Percentiles rank a stretch among this genome's conserved stretches.
These are phyloP conservation scores for Meriones psammophilus DNA, from an alignment of 2,797 vertebrate genomes.

Conservation along the genomic window DNA sequence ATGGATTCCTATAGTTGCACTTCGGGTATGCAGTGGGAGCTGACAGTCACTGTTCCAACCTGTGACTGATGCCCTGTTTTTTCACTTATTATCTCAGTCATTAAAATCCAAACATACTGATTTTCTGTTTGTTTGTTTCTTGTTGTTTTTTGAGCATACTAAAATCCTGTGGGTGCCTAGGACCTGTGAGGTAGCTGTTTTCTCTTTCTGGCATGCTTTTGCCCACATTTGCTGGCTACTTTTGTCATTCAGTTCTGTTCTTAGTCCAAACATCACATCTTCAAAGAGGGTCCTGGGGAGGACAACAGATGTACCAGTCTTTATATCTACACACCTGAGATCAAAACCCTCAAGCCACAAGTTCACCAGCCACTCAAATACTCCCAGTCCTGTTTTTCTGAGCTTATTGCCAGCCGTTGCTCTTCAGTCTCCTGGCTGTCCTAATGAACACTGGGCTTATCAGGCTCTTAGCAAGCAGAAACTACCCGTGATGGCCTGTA, in stretches of 20 bases:
- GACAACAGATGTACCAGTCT: neutral
- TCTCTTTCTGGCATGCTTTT: constrained; percentile 8
- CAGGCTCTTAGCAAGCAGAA: neutral
- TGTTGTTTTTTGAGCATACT: neutral
- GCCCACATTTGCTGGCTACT: neutral
- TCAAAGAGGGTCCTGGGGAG: neutral
- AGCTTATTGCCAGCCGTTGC: neutral
- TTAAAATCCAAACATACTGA: neutral
- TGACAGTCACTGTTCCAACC: neutral
- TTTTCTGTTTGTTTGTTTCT: neutral
- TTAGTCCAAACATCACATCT: neutral
- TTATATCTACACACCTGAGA: neutral
- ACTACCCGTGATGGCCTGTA: neutral
- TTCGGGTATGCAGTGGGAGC: rapidly evolving
- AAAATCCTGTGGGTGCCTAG: neutral
- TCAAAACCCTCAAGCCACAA: neutral
- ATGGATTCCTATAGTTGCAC: neutral
- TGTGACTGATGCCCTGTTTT: neutral
- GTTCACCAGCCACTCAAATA: neutral
- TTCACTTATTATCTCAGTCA: neutral
- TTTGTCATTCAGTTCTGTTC: neutral
- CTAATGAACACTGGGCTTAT: neutral
- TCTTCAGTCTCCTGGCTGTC: neutral
- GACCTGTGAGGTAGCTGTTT: neutral
- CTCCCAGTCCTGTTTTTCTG: neutral